Evolutionary conservation across 1,140 invertebrate genomes (phyloP).

Genomic region (Aphaenogaster floridana): DNA sequence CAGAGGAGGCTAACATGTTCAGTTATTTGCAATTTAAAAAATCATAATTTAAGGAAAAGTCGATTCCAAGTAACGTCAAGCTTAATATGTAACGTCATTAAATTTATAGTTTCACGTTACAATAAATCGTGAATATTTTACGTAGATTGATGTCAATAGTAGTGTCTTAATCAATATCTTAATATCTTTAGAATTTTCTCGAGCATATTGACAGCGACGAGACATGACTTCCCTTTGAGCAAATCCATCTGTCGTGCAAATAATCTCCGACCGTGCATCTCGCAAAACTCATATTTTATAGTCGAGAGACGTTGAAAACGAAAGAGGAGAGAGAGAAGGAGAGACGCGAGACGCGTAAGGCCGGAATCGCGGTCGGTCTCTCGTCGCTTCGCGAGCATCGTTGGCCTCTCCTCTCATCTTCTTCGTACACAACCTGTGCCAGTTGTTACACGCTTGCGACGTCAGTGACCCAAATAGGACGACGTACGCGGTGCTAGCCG

Average conservation of each 20-base stretch:
- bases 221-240: neutral
- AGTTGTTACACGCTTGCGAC: conserved; percentile 54
- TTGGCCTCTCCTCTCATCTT: conserved; percentile 32
- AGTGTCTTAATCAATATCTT: neutral
- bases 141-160: neutral
- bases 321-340: neutral
- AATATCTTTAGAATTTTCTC: neutral
- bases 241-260: neutral
- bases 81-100: neutral
- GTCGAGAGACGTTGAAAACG: conserved; percentile 20
- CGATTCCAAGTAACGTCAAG: neutral
- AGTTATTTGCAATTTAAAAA: neutral
- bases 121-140: neutral
- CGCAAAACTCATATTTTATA: neutral
- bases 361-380: conserved; percentile 51
- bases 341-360: conserved; percentile 11
- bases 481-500: conserved; percentile 59
- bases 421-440: conserved; percentile 17
- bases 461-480: conserved; percentile 78
- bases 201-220: neutral
- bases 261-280: neutral
- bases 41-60: neutral
- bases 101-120: neutral
- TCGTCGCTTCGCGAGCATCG: conserved; percentile 28
- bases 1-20: neutral